These are phyloP conservation scores for Scelioninae gen. 1 DNA, from an alignment of 2,888 invertebrate genomes.

Conservation along the genomic window DNA sequence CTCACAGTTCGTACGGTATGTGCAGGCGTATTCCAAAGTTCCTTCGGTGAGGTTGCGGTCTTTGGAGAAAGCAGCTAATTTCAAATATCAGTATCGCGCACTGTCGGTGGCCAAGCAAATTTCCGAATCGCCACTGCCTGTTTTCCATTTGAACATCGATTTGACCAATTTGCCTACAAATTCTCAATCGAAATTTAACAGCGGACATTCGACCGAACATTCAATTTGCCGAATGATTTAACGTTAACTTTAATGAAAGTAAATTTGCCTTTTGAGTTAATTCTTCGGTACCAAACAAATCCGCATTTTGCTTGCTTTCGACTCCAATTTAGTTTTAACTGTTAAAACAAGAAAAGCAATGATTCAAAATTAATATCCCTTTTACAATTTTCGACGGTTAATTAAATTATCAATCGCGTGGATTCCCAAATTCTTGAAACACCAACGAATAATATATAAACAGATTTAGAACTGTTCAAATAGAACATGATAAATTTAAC, in stretches of 20 bases:
- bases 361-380: not conserved
- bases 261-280: slow-evolving; percentile 4
- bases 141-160: slow-evolving; percentile 51
- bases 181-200: slow-evolving; percentile 33
- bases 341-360: not conserved
- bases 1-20: slow-evolving; percentile 51
- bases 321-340: too few species aligned
- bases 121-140: slow-evolving; percentile 53
- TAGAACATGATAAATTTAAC: too few species aligned
- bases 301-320: too few species aligned
- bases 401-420: not conserved
- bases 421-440: not conserved
- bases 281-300: not conserved
- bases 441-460: too few species aligned
- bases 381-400: not conserved
- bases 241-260: slow-evolving; percentile 1
- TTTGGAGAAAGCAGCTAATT: slow-evolving; percentile 65
- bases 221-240: slow-evolving; percentile 9
- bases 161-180: slow-evolving; percentile 54
- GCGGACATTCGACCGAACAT: slow-evolving; percentile 12
- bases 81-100: slow-evolving; percentile 67
- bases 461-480: too few species aligned
- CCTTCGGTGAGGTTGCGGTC: slow-evolving; percentile 60
- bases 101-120: slow-evolving; percentile 51
- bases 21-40: slow-evolving; percentile 59